Evolutionary conservation across 1,140 invertebrate species (phyloP).

Genomic region (Leucophenga varia): DNA sequence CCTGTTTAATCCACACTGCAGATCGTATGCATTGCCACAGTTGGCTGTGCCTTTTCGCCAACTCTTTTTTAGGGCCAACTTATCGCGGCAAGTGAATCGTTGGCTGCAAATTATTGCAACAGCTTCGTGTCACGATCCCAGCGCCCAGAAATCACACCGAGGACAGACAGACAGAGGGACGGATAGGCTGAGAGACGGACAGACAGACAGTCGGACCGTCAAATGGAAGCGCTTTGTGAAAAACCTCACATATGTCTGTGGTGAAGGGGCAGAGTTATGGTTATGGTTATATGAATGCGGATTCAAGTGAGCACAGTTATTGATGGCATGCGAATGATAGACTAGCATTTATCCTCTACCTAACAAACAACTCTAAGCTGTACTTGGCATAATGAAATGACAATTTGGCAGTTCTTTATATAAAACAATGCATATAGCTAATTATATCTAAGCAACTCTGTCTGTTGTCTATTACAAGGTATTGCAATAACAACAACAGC

Average conservation of each 20-base stretch:
- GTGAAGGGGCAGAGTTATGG: slow-evolving; percentile 43
- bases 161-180: no score
- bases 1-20: no score
- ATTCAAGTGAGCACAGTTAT: neutral
- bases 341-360: no score
- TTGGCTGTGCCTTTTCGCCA: no score
- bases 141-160: slow-evolving; percentile 32
- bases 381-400: no score
- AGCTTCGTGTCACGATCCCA: slow-evolving; percentile 44
- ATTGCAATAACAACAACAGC: slow-evolving; percentile 18
- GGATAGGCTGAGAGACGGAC: neutral
- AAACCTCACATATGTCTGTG: slow-evolving; percentile 22
- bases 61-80: slow-evolving; percentile 20
- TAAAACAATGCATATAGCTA: no score
- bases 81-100: slow-evolving; percentile 28
- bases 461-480: slow-evolving; percentile 7
- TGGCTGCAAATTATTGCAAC: slow-evolving; percentile 25
- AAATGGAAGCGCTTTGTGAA: slow-evolving; percentile 23
- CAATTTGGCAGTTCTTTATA: no score
- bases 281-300: slow-evolving; percentile 26
- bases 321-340: neutral
- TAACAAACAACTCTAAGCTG: no score
- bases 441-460: no score
- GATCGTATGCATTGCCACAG: no score
- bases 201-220: slow-evolving; percentile 6